Percentiles rank a stretch among this genome's conserved stretches.
Evolutionary conservation across 2,888 invertebrate genomes (phyloP).

Genomic region (Oeneis ivallda): DNA sequence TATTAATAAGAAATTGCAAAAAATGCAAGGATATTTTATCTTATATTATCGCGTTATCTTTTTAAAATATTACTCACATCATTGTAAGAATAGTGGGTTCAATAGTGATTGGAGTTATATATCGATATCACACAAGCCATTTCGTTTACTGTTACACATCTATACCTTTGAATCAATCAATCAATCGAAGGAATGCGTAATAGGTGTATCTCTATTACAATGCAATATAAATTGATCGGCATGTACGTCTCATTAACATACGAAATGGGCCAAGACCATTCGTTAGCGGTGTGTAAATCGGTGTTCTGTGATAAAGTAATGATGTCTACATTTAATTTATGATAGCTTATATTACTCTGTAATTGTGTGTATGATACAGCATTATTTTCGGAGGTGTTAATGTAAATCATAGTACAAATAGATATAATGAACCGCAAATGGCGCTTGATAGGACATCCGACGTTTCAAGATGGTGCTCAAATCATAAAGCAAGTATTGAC

Average conservation of each 20-base stretch:
- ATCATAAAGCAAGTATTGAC: not conserved
- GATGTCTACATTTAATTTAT: slow-evolving; percentile 33
- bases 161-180: slow-evolving; percentile 59
- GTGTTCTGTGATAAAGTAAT: slow-evolving; percentile 39
- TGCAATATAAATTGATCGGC: slow-evolving; percentile 55
- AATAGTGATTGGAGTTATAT: slow-evolving; percentile 31
- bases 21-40: too few species aligned
- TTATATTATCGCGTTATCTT: not conserved
- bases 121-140: slow-evolving; percentile 41
- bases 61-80: not conserved
- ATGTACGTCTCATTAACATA: slow-evolving; percentile 67
- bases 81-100: slow-evolving; percentile 24
- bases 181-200: slow-evolving; percentile 62
- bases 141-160: slow-evolving; percentile 58
- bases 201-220: slow-evolving; percentile 59
- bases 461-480: slow-evolving; percentile 6
- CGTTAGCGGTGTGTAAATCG: slow-evolving; percentile 37
- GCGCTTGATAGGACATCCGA: not conserved
- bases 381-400: slow-evolving; percentile 21
- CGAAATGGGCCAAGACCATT: slow-evolving; percentile 45
- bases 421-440: slow-evolving; percentile 5
- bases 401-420: slow-evolving; percentile 14
- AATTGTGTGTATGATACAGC: slow-evolving; percentile 19
- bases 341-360: slow-evolving; percentile 30
- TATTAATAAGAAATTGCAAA: too few species aligned